Percentiles rank a stretch among this genome's conserved stretches.
These are phyloP conservation scores for Lottia gigantea DNA, from an alignment of 2,888 invertebrate species.

Conservation along the genomic window DNA sequence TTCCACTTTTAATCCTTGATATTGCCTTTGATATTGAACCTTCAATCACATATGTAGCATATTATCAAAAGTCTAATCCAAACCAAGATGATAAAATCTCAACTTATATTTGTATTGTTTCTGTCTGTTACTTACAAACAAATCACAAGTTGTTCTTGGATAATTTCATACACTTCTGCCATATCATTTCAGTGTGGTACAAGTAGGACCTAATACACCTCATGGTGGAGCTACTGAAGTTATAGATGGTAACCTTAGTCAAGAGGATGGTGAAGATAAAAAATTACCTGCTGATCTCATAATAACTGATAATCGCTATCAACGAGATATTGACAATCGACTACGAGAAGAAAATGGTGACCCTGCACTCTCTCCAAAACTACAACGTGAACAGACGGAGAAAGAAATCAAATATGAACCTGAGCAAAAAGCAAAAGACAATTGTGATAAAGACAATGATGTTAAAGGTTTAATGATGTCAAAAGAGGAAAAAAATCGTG, in stretches of 20 bases:
- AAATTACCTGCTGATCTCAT: constrained; percentile 46
- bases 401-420: constrained; percentile 52
- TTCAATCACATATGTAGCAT: too few relatives aligned
- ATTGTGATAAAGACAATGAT: constrained; percentile 16
- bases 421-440: constrained; percentile 52
- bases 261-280: constrained; percentile 55
- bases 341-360: constrained; percentile 52
- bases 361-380: constrained; percentile 40
- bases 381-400: constrained; percentile 38
- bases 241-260: constrained; percentile 61
- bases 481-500: constrained; percentile 5
- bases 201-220: constrained; percentile 45
- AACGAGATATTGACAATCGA: constrained; percentile 55
- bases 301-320: constrained; percentile 45
- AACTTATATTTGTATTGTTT: too few relatives aligned
- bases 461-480: background rate
- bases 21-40: too few relatives aligned
- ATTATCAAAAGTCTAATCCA: too few relatives aligned
- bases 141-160: too few relatives aligned
- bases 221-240: constrained; percentile 60
- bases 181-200: constrained; percentile 43
- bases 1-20: too few relatives aligned
- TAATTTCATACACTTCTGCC: background rate
- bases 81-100: too few relatives aligned
- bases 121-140: too few relatives aligned